A percentile compares a stretch with the other conserved stretches of the same genome.
Evolutionary conservation across 2,113 vertebrate species (phyloP).

Genomic region (Platanista minor): DNA sequence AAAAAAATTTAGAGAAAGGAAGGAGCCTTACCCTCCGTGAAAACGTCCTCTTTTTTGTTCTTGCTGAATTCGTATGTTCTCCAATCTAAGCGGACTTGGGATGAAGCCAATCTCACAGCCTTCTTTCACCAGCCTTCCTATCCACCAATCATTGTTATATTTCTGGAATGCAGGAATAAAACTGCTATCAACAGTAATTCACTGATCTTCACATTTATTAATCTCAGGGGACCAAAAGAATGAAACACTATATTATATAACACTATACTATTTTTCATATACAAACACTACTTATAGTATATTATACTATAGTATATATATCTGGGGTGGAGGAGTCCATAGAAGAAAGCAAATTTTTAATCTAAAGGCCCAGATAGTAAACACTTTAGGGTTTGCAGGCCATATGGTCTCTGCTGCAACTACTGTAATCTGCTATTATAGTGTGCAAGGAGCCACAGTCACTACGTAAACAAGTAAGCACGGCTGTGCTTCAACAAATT

Average conservation of each 20-base stretch:
- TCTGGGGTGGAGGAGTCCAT: not conserved
- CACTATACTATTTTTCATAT: not conserved
- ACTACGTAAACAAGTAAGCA: not conserved
- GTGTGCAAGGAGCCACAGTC: not conserved
- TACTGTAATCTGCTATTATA: not conserved
- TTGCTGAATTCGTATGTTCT: constrained; percentile 95
- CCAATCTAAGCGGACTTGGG: constrained; percentile 94
- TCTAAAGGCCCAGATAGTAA: not conserved
- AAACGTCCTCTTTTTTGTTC: constrained; percentile 96
- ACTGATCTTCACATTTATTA: not conserved
- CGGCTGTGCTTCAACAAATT: not conserved
- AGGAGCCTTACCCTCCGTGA: constrained; percentile 88
- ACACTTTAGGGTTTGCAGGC: not conserved
- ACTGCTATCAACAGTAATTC: constrained; percentile 34
- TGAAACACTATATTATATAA: not conserved
- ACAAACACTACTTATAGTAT: not conserved
- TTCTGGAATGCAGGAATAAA: constrained; percentile 85
- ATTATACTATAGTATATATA: not conserved
- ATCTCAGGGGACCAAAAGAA: not conserved
- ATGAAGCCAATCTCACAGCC: constrained; percentile 98
- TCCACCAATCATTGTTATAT: constrained; percentile 99
- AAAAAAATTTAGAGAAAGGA: not conserved
- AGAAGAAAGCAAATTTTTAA: not conserved
- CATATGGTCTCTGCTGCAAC: not conserved
- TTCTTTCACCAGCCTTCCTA: constrained; percentile 96